Conservation (phyloP, 2,888 invertebrate genomes). For the Zelleria hepariella region DNA sequence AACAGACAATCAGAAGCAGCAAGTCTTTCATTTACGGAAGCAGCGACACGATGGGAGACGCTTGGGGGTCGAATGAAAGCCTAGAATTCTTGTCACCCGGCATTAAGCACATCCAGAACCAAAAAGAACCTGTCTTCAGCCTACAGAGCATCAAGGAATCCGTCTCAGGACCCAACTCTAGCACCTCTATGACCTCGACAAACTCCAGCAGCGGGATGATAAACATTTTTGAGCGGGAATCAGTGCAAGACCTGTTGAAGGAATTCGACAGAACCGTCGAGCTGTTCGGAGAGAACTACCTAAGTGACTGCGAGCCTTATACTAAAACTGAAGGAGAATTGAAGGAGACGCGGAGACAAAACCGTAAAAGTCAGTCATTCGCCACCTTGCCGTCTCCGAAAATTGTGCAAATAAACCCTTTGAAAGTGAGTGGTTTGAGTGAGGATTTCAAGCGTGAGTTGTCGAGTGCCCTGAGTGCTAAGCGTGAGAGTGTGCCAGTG, state of each 20-base stretch:
- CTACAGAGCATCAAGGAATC: slow-evolving; percentile 51
- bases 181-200: slow-evolving; percentile 43
- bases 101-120: slow-evolving; percentile 26
- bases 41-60: slow-evolving; percentile 44
- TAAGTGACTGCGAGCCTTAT: slow-evolving; percentile 61
- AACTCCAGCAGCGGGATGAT: slow-evolving; percentile 40
- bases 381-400: slow-evolving; percentile 50
- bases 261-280: slow-evolving; percentile 61
- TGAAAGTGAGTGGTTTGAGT: slow-evolving; percentile 46
- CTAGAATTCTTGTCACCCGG: slow-evolving; percentile 39
- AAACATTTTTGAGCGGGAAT: slow-evolving; percentile 43
- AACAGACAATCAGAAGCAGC: slow-evolving; percentile 27
- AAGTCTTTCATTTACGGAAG: slow-evolving; percentile 47
- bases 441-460: slow-evolving; percentile 56
- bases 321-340: slow-evolving; percentile 34
- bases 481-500: slow-evolving; percentile 24
- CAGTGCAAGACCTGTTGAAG: slow-evolving; percentile 47
- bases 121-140: slow-evolving; percentile 38
- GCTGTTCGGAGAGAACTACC: slow-evolving; percentile 54
- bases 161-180: slow-evolving; percentile 37
- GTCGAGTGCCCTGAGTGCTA: slow-evolving; percentile 34
- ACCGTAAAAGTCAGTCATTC: slow-evolving; percentile 53
- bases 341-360: slow-evolving; percentile 26
- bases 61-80: slow-evolving; percentile 52
- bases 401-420: slow-evolving; percentile 39